Evolutionary conservation across 2,113 vertebrate species (phyloP), one percentile per base, ranked within the genome.

Genomic region (Podarcis raffonei): DNA sequence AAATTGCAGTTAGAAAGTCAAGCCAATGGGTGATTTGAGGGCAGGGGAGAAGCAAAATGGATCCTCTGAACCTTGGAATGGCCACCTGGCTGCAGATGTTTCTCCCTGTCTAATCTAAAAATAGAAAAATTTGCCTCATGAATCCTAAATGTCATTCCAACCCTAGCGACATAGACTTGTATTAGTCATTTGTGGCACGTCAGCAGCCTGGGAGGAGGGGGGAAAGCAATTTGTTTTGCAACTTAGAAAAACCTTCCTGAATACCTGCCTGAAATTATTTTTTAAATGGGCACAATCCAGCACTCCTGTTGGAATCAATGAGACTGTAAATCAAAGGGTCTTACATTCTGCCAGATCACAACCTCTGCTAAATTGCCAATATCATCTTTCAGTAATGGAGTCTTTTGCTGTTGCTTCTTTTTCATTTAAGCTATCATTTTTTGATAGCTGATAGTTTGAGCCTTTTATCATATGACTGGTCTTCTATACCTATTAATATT

Each of bases 141-240:
- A 83, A 81, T 37, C 85, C 83, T 80, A 79, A 87, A 91, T 76
- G 81, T 87, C 5, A 0, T 89, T 87, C 27, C 68, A 7, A 2
- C 16, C 4, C 4, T 0, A 0, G 88, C 4, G 11, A 69, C 16
- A 22, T 1, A 71, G 71, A 11, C 16, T 9, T 72, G 15, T 37
- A 13, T 76, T 85, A 39, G 32, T 62, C 53, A 62, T 76, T 39
- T 39, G 53, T 37, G 20, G 15, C 48, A 65, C 6, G 48, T 85
- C 23, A 37, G 53, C 30, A 65, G 32, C 72, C 84, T 30, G 6
- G 39, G 57, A 27, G 83, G 5, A 39, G 57, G 9, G 71, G 11
- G 42, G 42, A 69, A 22, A 68, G 20, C 27, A 84, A 74, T n/a
- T 22, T 48, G 3, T 75, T 85, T 75, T 75, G 5, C 53, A 27